A percentile compares a stretch with the other conserved stretches of the same genome.
Evolutionary conservation across 2,113 vertebrate species (phyloP).

Genomic region (Myanophis thanlyinensis): DNA sequence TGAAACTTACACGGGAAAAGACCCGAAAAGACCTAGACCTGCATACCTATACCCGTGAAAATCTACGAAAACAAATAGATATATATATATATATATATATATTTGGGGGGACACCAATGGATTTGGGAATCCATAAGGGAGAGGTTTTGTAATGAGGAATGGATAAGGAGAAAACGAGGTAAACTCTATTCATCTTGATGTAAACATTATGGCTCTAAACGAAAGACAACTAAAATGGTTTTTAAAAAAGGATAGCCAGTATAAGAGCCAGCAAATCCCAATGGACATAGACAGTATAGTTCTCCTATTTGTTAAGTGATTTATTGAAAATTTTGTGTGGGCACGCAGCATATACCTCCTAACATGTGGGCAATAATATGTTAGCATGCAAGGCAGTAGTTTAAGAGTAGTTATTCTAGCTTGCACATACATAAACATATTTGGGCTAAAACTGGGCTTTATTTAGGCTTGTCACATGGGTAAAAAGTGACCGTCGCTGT

Average conservation of each 20-base stretch:
- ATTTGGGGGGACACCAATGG: no score
- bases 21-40: no score
- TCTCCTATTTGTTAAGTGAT: not conserved
- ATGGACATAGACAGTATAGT: conserved; percentile 10
- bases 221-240: not conserved
- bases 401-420: not conserved
- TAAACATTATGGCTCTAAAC: not conserved
- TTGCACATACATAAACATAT: not conserved
- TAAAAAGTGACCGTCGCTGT: not conserved
- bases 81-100: no score
- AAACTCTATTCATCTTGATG: not conserved
- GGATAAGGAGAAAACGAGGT: not conserved
- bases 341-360: not conserved
- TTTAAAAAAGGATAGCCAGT: not conserved
- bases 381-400: not conserved
- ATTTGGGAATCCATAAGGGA: not conserved
- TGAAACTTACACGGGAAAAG: no score
- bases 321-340: not conserved
- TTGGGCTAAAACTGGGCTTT: not conserved
- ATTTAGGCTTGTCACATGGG: not conserved
- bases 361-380: not conserved
- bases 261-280: not conserved
- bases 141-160: not conserved
- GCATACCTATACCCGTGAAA: no score
- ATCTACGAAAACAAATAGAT: no score